A percentile compares a stretch with the other conserved stretches of the same genome.
Evolutionary conservation across 2,888 invertebrate species (phyloP).

Genomic region (Clitarchus hookeri): DNA sequence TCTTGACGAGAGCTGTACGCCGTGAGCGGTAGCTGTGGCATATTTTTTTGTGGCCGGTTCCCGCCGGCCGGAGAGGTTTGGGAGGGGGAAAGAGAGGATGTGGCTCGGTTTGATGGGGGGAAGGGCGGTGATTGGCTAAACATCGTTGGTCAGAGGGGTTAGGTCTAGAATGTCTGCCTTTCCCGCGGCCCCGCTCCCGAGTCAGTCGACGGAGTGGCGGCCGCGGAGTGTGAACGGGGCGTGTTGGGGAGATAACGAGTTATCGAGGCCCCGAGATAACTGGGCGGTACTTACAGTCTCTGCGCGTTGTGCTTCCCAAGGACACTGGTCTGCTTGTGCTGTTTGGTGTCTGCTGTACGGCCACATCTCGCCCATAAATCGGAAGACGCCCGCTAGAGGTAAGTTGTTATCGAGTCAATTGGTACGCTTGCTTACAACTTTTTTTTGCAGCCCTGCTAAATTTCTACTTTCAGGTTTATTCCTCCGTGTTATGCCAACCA

Average conservation of each 20-base stretch:
- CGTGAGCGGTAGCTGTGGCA: background rate
- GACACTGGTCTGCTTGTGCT: too few relatives aligned
- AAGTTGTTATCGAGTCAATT: too few relatives aligned
- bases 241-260: background rate
- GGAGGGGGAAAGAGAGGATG: conserved; percentile 6
- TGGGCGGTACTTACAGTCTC: too few relatives aligned
- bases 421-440: too few relatives aligned
- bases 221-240: background rate
- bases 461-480: too few relatives aligned
- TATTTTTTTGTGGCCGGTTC: background rate
- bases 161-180: background rate
- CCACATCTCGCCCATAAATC: too few relatives aligned
- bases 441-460: too few relatives aligned
- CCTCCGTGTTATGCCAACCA: too few relatives aligned
- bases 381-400: too few relatives aligned
- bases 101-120: conserved; percentile 21
- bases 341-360: too few relatives aligned
- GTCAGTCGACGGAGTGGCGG: background rate
- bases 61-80: background rate
- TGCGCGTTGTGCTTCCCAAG: too few relatives aligned
- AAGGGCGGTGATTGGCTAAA: conserved; percentile 24
- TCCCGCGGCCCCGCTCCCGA: background rate
- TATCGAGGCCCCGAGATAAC: background rate
- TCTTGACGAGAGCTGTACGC: background rate
- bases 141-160: conserved; percentile 7